phyloP scores from a whole-genome alignment of 2,888 invertebrate genomes.

The Oligia latruncula region DNA sequence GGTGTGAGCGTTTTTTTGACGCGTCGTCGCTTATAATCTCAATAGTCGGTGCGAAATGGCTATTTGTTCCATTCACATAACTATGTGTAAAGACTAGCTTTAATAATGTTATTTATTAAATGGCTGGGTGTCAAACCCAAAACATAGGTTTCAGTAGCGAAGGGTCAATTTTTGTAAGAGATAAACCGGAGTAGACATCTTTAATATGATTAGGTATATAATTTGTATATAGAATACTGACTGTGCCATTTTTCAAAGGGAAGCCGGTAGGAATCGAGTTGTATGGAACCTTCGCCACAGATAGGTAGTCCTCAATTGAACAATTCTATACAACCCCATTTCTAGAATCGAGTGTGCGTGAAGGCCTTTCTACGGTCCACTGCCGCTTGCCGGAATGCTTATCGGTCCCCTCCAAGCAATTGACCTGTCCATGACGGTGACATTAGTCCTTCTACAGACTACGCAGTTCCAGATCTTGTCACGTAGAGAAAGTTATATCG shows the following conservation, averaged over 20 bases:
- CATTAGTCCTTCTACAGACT: background rate
- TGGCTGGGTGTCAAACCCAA: background rate
- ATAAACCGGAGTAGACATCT: no score
- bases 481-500: background rate
- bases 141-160: background rate
- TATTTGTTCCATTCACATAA: background rate
- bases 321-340: slow-evolving; percentile 8
- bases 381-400: slow-evolving; percentile 25
- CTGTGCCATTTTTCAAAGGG: no score
- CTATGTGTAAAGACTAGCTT: background rate
- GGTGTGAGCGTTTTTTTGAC: slow-evolving; percentile 14
- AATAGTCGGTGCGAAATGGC: background rate
- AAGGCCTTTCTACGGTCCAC: slow-evolving; percentile 17
- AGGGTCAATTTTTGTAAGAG: no score
- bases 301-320: background rate
- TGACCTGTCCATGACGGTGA: slow-evolving; percentile 18
- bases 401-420: slow-evolving; percentile 34
- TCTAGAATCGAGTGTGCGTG: slow-evolving; percentile 22
- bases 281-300: no score
- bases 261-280: no score
- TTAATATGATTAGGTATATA: no score
- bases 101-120: background rate
- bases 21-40: background rate
- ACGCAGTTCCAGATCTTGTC: slow-evolving; percentile 5
- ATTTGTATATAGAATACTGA: no score